Base-by-base conservation (phyloP, 2,113 vertebrate genomes). In the Haemorhous mexicanus region DNA sequence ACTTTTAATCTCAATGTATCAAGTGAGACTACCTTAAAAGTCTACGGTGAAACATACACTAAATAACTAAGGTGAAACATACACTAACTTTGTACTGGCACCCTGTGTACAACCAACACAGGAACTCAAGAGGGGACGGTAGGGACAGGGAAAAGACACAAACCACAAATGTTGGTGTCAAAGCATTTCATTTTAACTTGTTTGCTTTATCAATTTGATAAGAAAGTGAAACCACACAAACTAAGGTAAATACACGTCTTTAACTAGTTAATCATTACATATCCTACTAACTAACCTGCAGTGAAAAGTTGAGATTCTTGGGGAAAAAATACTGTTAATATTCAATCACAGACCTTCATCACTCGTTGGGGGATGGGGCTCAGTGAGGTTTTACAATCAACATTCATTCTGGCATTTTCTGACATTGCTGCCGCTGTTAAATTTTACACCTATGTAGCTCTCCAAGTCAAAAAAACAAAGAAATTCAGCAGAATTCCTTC, bases 271-370 rank as follows among this genome's bases (percentile, higher is more conserved):
- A n/a, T 61, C 23, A 56, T 82, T 79, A 94, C 16, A 85, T 22
- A 93, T 82, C 16, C 79, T 22, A 93, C 79, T 79, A 91, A 94
- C 78, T 77, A 62, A 74, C 5, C 18, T 74, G n/a, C 44, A 77
- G 11, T 6, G 27, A 76, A 87, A 83, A 64, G 39, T 20, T 21
- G 43, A 27, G 46, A 73, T 27, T 80, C 10, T 69, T 62, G 24
- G 33, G n/a, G 52, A 24, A 75, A 91, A 85, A 62, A 16, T 19
- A 56, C 33, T 12, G 28, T 43, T 86, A 90, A 79, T 37, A 67
- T 5, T 44, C 61, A 91, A 63, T 74, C 77, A 70, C 63, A 81
- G 58, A 68, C 47, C 44, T 55, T 53, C 47, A 20, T 13, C 64
- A n/a, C 8, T 7, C 9, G 3, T 0, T 35, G 27, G 18, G n/a